Base-by-base conservation (phyloP, 2,113 vertebrate genomes). In the Psilopsiagon aymara region DNA sequence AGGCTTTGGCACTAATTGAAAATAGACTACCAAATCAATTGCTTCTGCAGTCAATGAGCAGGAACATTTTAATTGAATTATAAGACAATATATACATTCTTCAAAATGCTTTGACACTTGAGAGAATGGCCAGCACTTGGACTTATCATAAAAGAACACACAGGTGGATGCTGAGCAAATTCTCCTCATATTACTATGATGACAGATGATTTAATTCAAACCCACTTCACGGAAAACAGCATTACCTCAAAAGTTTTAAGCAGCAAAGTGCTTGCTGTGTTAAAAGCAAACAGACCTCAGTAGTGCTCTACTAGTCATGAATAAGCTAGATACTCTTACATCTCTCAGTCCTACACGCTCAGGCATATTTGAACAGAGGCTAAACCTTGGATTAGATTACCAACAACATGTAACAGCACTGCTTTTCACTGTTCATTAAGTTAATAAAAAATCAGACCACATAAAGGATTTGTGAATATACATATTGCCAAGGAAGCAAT, bases 21-120 rank as follows among this genome's bases (percentile, higher is more conserved):
- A 96, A 91, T 66, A 94, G 84, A 73, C 82, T 90, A 57, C 53
- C 37, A 67, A 96, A 96, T 91, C 84, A 96, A 93, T 91, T 95
- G 75, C 82, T 90, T 87, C 79, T 86, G 75, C 41, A 91, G 87
- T 90, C 94, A 96, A 85, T 93, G 90, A 95, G 59, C 75, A 96
- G 93, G 85, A 97, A 94, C 82, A 80, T 82, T 92, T 95, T 94
- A 96, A 95, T 82, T 95, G 78, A 97, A 96, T 96, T 96, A 93
- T 95, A 92, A 94, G 71, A 80, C 87, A 94, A 94, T 82, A 94
- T 53, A 93, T 73, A 80, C 63, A 67, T 95, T 91, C 93, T 82
- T 95, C 70, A 94, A 93, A 95, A 96, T 7, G 82, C 63, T 95
- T 79, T 67, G 79, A 90, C 85, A 82, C 67, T 88, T 74, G n/a